Evolutionary conservation across 2,888 invertebrate species (phyloP), one percentile per base, ranked within the genome.

Genomic region (Tridacna gigas): DNA sequence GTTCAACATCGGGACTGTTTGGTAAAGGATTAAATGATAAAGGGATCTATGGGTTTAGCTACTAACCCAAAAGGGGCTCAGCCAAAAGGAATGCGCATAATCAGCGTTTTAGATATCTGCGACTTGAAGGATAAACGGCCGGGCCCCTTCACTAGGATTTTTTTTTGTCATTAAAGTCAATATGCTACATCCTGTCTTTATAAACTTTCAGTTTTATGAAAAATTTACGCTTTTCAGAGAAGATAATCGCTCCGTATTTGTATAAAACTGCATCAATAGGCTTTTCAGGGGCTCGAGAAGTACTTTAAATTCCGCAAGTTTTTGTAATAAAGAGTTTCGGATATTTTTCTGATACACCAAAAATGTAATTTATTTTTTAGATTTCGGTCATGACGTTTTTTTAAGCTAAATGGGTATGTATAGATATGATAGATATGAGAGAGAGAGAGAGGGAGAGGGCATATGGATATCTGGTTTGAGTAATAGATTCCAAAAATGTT

Each of bases 111-210:
- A 37, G 37, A 26, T 67, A 67, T 67, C 67, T 67, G 45, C 67
- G 67, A 67, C 67, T 67, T 45, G 45, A 67, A 20, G 15, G n/a
- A 45, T 45, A n/a, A 65, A 65, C 37, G 45, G 67, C 20, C 37
- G 15, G 18, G 22, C 67, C 51, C 22, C 51, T 71, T 71, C n/a
- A n/a, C 71, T 66, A 22, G 28, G 51, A 45, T 48, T 80, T 37
- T 37, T 85, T 83, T 80, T 84, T 82, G 77, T 80, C 63, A 71
- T 80, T 76, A 79, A 77, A 80, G 86, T 87, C 82, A 87, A 87
- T 87, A 87, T 82, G 83, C 67, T 77, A 87, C 81, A 83, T 87
- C 87, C 87, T 87, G 87, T 63, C 83, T 79, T 85, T 87, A 74
- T 80, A 87, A 87, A 83, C 83, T 85, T 85, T 83, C 81, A 25